phyloP scores from a whole-genome alignment of 2,113 vertebrate species.

The Upupa epops region DNA sequence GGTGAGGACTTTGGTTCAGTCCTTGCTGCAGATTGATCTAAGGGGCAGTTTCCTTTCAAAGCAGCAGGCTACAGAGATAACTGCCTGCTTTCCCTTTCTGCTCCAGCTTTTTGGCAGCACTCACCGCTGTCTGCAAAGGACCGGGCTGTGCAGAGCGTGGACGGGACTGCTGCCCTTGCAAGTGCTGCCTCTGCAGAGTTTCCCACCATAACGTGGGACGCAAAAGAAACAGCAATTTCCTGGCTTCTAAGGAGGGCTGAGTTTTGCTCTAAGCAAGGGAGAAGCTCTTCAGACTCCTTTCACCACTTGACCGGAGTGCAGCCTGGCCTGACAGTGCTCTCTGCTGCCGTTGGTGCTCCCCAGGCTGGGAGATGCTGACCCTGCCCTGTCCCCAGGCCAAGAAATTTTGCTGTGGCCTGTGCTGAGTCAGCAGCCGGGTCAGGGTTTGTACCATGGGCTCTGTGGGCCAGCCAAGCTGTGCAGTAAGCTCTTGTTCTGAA shows the following conservation, averaged over 20 bases:
- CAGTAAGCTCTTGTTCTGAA: not conserved
- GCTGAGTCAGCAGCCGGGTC: not conserved
- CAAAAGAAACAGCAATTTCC: not conserved
- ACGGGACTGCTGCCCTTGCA: not conserved
- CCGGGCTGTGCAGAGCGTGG: not conserved
- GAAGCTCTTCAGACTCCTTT: not conserved
- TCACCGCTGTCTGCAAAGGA: not conserved
- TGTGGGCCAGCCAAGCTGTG: not conserved
- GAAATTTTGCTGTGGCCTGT: not conserved
- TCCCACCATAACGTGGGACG: not conserved
- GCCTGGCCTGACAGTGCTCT: not conserved
- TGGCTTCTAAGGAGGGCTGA: not conserved
- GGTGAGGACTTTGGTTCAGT: not conserved
- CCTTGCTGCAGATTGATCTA: not conserved
- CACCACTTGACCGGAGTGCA: not conserved
- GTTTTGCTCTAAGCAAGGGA: not conserved
- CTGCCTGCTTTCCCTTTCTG: not conserved
- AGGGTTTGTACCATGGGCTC: not conserved
- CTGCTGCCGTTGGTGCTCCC: rapidly evolving
- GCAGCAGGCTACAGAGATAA: not conserved
- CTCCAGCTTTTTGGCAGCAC: not conserved
- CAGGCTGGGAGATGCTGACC: not conserved
- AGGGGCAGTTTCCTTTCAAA: not conserved
- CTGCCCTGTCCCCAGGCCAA: not conserved
- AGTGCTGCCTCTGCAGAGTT: not conserved